Conservation (phyloP, 2,113 vertebrate genomes). For the Recurvirostra avosetta region DNA sequence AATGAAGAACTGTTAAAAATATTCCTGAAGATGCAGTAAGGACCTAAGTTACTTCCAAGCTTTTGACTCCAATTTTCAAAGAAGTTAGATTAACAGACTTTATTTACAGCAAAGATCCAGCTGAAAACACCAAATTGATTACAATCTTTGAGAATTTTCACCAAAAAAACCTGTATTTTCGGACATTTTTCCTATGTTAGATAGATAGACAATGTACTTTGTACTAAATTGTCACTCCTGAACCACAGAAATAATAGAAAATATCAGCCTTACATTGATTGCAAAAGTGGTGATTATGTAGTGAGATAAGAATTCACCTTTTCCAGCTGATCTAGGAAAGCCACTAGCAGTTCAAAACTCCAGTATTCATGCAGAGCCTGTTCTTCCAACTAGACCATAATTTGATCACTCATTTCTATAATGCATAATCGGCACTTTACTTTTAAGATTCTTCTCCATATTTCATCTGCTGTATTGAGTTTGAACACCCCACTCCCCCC, state of each 20-base stretch:
- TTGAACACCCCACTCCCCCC: background rate
- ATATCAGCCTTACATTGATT: background rate
- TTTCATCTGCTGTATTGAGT: background rate
- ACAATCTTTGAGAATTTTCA: background rate
- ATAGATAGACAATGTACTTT: background rate
- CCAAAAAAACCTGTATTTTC: background rate
- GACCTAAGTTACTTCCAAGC: background rate
- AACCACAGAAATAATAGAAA: background rate
- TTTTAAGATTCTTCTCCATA: background rate
- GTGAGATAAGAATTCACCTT: background rate
- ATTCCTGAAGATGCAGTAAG: background rate
- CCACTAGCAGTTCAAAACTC: background rate
- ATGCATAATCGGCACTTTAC: background rate
- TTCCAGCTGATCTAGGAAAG: background rate
- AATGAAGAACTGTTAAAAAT: background rate
- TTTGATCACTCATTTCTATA: background rate
- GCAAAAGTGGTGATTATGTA: background rate
- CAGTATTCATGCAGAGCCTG: background rate
- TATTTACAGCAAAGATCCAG: background rate
- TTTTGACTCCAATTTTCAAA: background rate
- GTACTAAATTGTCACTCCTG: background rate
- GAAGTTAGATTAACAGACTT: background rate
- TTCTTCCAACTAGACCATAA: background rate
- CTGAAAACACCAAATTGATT: background rate
- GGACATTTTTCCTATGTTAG: background rate